Evolutionary conservation across 2,888 invertebrate genomes (phyloP).

Genomic region (Eledone cirrhosa): DNA sequence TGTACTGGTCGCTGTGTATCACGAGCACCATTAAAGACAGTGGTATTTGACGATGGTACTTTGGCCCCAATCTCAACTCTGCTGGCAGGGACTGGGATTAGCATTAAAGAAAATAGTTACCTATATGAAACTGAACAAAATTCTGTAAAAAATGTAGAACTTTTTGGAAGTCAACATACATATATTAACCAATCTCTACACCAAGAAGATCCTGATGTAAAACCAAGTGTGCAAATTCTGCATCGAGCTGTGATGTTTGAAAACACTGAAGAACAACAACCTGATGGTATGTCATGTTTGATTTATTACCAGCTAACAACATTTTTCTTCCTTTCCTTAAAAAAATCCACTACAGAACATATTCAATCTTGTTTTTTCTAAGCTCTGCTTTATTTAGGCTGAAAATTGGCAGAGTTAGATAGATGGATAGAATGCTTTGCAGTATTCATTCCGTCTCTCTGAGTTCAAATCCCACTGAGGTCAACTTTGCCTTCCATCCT

Average conservation of each 20-base stretch:
- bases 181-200: neutral
- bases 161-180: slow-evolving; percentile 4
- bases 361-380: too few relatives aligned
- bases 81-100: slow-evolving; percentile 22
- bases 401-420: too few relatives aligned
- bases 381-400: too few relatives aligned
- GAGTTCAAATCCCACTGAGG: too few relatives aligned
- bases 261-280: slow-evolving; percentile 11
- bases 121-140: slow-evolving; percentile 31
- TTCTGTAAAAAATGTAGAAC: neutral
- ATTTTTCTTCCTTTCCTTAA: too few relatives aligned
- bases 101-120: slow-evolving; percentile 8
- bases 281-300: neutral
- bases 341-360: too few relatives aligned
- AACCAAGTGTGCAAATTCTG: slow-evolving; percentile 41
- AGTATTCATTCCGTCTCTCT: too few relatives aligned
- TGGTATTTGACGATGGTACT: slow-evolving; percentile 25
- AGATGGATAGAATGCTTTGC: too few relatives aligned
- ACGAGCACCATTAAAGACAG: slow-evolving; percentile 45
- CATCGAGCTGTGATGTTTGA: slow-evolving; percentile 20
- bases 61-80: slow-evolving; percentile 29
- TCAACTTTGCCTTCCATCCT: too few relatives aligned
- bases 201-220: slow-evolving; percentile 42
- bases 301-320: too few relatives aligned
- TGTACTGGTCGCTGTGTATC: slow-evolving; percentile 68